Conservation (phyloP, 2,888 invertebrate genomes). For the Lepidonotus clava region DNA sequence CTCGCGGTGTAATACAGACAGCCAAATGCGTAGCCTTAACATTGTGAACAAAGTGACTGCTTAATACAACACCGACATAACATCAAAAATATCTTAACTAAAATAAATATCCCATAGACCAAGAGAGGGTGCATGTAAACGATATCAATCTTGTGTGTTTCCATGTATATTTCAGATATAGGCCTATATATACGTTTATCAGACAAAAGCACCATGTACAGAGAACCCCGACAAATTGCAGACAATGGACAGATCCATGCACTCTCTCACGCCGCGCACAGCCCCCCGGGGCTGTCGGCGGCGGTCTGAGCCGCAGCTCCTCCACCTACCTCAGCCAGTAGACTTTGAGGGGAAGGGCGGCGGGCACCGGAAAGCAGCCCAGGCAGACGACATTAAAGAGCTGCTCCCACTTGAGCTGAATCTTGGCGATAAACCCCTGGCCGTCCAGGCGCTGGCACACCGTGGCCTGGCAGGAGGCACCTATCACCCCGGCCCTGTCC, state of each 20-base stretch:
- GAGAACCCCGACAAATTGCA: background rate
- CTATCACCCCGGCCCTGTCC: too few species aligned
- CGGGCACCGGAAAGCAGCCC: constrained; percentile 7
- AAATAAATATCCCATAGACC: too few species aligned
- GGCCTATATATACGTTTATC: background rate
- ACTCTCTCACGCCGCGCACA: background rate
- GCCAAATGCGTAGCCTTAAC: background rate
- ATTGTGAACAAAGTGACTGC: background rate
- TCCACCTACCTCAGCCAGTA: constrained; percentile 35
- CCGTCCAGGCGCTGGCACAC: background rate
- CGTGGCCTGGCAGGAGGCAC: background rate
- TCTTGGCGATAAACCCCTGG: background rate
- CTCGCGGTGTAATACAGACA: background rate
- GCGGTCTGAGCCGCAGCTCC: background rate
- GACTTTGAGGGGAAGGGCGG: background rate
- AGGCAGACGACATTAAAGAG: constrained; percentile 35
- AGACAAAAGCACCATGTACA: background rate
- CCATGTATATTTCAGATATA: too few species aligned
- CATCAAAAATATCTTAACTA: too few species aligned
- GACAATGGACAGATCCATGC: too few species aligned
- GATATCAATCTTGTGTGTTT: too few species aligned
- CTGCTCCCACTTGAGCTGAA: constrained; percentile 25
- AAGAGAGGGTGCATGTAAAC: too few species aligned
- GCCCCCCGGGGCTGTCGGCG: background rate
- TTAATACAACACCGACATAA: background rate